Percentiles rank a stretch among this genome's conserved stretches.
phyloP scores from a whole-genome alignment of 2,797 vertebrate genomes.

The Poecilia velifera region DNA sequence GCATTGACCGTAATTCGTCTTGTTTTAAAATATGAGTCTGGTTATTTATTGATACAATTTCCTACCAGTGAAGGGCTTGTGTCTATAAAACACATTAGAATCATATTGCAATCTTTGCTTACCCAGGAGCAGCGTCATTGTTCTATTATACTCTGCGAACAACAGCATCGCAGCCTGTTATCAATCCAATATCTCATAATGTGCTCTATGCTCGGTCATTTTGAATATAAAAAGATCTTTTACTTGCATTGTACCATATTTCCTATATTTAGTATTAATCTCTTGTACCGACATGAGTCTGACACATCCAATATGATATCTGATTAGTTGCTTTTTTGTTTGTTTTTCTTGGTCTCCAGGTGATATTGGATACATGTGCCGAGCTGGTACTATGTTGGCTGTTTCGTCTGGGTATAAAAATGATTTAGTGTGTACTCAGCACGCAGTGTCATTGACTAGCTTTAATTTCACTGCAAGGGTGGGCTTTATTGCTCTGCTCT shows the following conservation, averaged over 20 bases:
- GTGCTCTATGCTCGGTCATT: slow-evolving; percentile 74
- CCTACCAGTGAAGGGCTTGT: slow-evolving; percentile 71
- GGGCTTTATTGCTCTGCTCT: slow-evolving; percentile 75
- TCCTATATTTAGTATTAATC: slow-evolving; percentile 81
- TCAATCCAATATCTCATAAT: slow-evolving; percentile 83
- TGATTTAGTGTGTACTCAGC: slow-evolving; percentile 83
- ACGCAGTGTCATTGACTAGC: slow-evolving; percentile 79
- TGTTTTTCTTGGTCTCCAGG: slow-evolving; percentile 71
- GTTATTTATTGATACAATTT: slow-evolving; percentile 80
- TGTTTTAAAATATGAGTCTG: slow-evolving; percentile 72
- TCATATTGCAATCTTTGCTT: slow-evolving; percentile 79
- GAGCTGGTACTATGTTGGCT: slow-evolving; percentile 77
- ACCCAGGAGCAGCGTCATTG: slow-evolving; percentile 78
- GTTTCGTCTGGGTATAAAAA: slow-evolving; percentile 84
- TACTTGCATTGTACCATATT: slow-evolving; percentile 74
- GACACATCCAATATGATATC: slow-evolving; percentile 81
- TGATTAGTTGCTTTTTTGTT: slow-evolving; percentile 74
- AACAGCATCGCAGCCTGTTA: slow-evolving; percentile 74
- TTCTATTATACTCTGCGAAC: slow-evolving; percentile 76
- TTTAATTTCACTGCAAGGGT: slow-evolving; percentile 80
- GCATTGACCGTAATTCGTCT: slow-evolving; percentile 60
- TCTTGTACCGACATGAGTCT: slow-evolving; percentile 76
- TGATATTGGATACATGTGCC: slow-evolving; percentile 78
- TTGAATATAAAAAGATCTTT: slow-evolving; percentile 79
- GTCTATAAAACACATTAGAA: slow-evolving; percentile 80